Conservation (phyloP, 2,888 invertebrate genomes). For the Brenthis hecate region DNA sequence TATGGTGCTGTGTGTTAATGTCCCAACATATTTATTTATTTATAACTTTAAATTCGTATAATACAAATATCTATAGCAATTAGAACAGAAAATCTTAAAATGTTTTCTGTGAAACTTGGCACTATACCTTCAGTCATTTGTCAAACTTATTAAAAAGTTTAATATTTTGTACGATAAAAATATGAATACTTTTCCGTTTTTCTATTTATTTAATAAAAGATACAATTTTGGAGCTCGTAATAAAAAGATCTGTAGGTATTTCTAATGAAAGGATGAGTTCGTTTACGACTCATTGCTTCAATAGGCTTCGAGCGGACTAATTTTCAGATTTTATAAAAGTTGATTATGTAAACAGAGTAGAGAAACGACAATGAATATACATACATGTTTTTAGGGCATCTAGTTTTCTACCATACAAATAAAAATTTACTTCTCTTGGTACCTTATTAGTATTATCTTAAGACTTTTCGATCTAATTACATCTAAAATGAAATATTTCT, state of each 20-base stretch:
- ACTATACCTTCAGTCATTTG: constrained; percentile 2
- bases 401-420: too few species aligned
- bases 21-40: too few species aligned
- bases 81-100: background rate
- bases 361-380: too few species aligned
- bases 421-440: too few species aligned
- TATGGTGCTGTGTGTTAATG: too few species aligned
- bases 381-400: too few species aligned
- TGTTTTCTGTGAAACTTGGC: background rate
- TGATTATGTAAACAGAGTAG: too few species aligned
- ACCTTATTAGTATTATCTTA: too few species aligned
- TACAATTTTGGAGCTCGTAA: background rate
- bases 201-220: constrained; percentile 6
- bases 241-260: background rate
- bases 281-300: background rate
- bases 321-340: too few species aligned
- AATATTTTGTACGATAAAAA: background rate
- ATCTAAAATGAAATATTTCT: too few species aligned
- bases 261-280: background rate
- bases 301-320: constrained; percentile 1
- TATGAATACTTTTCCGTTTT: background rate
- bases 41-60: background rate
- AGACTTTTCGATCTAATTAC: too few species aligned
- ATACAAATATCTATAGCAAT: constrained; percentile 2
- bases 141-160: constrained; percentile 9